Evolutionary conservation across 2,113 vertebrate species (phyloP), one percentile per base, ranked within the genome.

Genomic region (Smithornis capensis): DNA sequence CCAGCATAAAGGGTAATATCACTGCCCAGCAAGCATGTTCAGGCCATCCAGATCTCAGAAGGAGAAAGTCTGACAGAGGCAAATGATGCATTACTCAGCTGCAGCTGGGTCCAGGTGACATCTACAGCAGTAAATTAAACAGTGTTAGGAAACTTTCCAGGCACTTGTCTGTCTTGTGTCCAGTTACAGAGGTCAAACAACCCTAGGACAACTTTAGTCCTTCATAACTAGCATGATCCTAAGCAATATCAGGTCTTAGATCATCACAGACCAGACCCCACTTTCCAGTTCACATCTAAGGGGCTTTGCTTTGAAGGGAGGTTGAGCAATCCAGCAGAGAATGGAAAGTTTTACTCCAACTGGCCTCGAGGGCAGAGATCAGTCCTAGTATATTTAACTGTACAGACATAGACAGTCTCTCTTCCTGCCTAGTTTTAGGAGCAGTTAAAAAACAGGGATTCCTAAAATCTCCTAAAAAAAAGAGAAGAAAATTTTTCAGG

Each of bases 31-130:
- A 25, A 65, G 8, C 10, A 17, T 17, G 24, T 49, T 13, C 1
- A 1, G 19, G 25, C 7, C 31, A 50, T 31, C 10, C 33, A 55
- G 42, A 6, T 18, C 0, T 0, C 31, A 42, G 33, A 7, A 81
- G 29, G 4, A 78, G 27, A 56, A 83, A 27, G 6, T 21, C 23
- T 74, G 56, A 29, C 27, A 35, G 24, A 38, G 9, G 14, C 31
- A 70, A n/a, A 57, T n/a, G 13, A 45, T 40, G 8, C 0, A 0
- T 10, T 7, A 21, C 68, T 55, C 9, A 19, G 17, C 37, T 71
- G 23, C 45, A 44, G 7, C 23, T 82, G 45, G 74, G 45, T 37
- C 19, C n/a, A 57, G 37, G 35, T 64, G 38, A 37, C 28, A 49
- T 17, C 22, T 59, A 12, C 18, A 40, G 22, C 19, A 76, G 19